Evolutionary conservation across 1,140 invertebrate genomes (phyloP).

Genomic region (Magallana ariakensis): DNA sequence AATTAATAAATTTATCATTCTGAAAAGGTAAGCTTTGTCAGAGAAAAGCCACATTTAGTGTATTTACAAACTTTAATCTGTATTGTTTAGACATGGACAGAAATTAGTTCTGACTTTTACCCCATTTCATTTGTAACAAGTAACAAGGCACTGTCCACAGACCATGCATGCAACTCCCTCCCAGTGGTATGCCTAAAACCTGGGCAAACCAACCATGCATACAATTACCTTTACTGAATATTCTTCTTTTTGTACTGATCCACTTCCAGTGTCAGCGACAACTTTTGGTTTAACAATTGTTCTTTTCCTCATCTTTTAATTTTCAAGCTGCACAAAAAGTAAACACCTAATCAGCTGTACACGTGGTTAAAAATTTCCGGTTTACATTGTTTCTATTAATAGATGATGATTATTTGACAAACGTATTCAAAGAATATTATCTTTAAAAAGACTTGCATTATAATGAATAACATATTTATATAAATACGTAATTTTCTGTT

Average conservation of each 20-base stretch:
- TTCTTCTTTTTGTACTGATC: slow-evolving; percentile 1
- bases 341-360: background rate
- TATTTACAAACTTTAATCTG: too few relatives aligned
- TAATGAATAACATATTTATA: background rate
- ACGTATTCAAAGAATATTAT: too few relatives aligned
- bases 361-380: slow-evolving; percentile 29
- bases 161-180: too few relatives aligned
- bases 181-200: too few relatives aligned
- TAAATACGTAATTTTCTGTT: background rate
- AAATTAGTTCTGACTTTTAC: too few relatives aligned
- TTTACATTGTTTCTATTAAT: background rate
- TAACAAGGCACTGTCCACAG: too few relatives aligned
- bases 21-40: too few relatives aligned
- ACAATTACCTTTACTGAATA: background rate
- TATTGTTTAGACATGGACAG: too few relatives aligned
- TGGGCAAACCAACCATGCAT: too few relatives aligned
- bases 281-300: slow-evolving; percentile 10
- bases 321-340: background rate
- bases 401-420: background rate
- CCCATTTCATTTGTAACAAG: too few relatives aligned
- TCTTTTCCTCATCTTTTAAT: background rate
- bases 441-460: background rate
- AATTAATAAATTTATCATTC: too few relatives aligned
- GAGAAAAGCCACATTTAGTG: too few relatives aligned
- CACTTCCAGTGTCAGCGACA: background rate